These are phyloP conservation scores for Albula glossodonta DNA, from an alignment of 2,113 vertebrate species.

Conservation along the genomic window DNA sequence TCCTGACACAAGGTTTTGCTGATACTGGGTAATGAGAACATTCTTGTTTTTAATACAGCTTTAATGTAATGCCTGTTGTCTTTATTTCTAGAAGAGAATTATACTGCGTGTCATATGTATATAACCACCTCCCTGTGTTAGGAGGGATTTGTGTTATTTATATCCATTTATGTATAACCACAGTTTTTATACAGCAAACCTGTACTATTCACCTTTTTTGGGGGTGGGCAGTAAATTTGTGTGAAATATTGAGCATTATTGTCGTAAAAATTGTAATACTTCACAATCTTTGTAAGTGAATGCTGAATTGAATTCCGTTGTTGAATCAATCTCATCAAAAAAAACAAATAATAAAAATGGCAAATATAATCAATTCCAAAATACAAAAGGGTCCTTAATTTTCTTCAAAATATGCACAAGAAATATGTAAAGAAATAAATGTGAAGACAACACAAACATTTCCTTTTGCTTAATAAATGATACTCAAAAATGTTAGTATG, in stretches of 20 bases:
- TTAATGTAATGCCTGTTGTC: not conserved
- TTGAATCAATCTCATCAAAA: not conserved
- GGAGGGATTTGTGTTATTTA: not conserved
- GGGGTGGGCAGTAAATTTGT: not conserved
- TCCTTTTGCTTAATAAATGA: not conserved
- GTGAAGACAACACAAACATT: not conserved
- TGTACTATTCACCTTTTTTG: not conserved
- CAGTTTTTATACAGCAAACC: not conserved
- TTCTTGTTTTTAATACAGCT: not conserved
- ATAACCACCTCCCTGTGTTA: not conserved
- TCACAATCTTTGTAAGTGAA: not conserved
- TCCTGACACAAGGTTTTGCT: no score
- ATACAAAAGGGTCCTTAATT: not conserved
- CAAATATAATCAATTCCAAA: not conserved
- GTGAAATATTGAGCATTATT: not conserved
- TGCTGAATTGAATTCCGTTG: not conserved
- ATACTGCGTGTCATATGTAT: conserved; percentile 1
- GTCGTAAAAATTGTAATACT: not conserved
- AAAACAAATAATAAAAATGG: not conserved
- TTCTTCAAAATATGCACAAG: not conserved
- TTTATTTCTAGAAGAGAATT: not conserved
- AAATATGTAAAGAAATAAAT: not conserved
- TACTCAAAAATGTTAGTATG: no score
- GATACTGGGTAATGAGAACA: no score
- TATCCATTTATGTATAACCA: not conserved